Percentiles rank a stretch among this genome's conserved stretches.
phyloP scores from a whole-genome alignment of 2,113 vertebrate genomes.

The Oryzias celebensis region DNA sequence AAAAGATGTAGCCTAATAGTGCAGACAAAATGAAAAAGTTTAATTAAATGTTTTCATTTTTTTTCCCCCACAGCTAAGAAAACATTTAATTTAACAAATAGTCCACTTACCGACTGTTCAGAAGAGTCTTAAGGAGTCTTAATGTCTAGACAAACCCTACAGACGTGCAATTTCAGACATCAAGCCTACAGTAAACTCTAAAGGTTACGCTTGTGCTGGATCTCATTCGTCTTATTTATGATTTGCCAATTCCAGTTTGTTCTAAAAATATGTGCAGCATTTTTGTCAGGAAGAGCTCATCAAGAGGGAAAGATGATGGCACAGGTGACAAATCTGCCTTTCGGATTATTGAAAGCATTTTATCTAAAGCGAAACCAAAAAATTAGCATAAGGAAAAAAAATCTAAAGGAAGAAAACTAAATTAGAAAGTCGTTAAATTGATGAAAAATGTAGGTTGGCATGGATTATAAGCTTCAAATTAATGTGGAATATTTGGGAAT shows the following conservation, averaged over 20 bases:
- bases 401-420: neutral
- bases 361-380: neutral
- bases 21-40: slow-evolving; percentile 16
- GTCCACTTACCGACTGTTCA: no score
- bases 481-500: no score
- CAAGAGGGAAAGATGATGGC: neutral
- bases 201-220: neutral
- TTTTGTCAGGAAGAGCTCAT: neutral
- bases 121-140: no score
- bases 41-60: no score
- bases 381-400: neutral
- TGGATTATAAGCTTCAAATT: no score
- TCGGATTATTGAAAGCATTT: neutral
- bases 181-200: no score
- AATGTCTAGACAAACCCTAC: no score
- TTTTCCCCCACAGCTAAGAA: no score
- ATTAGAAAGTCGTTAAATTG: neutral
- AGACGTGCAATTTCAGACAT: no score
- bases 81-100: no score
- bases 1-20: slow-evolving; percentile 17
- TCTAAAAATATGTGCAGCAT: neutral
- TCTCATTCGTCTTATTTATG: slow-evolving; percentile 12
- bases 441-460: neutral
- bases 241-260: neutral
- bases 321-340: neutral